Evolutionary conservation across 2,888 invertebrate genomes (phyloP).

Genomic region (Plagodis pulveraria): DNA sequence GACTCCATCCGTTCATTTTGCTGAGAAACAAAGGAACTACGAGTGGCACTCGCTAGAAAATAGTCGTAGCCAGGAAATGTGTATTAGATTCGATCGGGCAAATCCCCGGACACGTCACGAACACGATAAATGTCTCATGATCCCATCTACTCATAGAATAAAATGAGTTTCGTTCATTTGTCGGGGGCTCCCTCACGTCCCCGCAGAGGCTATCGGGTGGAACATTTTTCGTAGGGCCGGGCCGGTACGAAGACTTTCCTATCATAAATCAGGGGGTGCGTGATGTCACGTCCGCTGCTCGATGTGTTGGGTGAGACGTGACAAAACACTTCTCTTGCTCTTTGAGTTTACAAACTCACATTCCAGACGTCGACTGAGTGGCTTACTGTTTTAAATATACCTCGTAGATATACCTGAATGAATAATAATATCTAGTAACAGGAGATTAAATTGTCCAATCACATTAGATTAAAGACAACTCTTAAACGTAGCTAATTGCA

Average conservation of each 20-base stretch:
- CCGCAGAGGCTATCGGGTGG: conserved; percentile 68
- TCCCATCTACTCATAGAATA: conserved; percentile 62
- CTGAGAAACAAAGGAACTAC: conserved; percentile 20
- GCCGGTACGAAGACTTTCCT: conserved; percentile 58
- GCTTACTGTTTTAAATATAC: too few species aligned
- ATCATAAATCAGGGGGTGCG: conserved; percentile 76
- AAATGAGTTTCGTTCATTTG: conserved; percentile 68
- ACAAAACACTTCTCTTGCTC: conserved; percentile 60
- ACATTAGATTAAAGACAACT: too few species aligned
- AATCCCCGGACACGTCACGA: conserved; percentile 36
- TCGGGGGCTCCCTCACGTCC: conserved; percentile 59
- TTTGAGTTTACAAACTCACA: conserved; percentile 34
- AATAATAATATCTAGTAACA: too few species aligned
- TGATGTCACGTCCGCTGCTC: conserved; percentile 70
- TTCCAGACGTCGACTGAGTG: background rate
- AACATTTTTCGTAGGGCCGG: conserved; percentile 62
- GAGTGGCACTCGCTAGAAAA: conserved; percentile 10
- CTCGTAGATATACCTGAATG: too few species aligned
- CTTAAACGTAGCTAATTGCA: too few species aligned
- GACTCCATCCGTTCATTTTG: background rate
- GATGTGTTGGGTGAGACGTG: conserved; percentile 70
- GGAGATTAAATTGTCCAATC: too few species aligned
- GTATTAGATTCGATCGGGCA: conserved; percentile 21
- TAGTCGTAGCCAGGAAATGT: conserved; percentile 16
- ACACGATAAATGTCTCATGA: conserved; percentile 56